Percentiles rank a stretch among this genome's conserved stretches.
These are phyloP conservation scores for Eustalomyia histrio DNA, from an alignment of 2,888 invertebrate species.

Conservation along the genomic window DNA sequence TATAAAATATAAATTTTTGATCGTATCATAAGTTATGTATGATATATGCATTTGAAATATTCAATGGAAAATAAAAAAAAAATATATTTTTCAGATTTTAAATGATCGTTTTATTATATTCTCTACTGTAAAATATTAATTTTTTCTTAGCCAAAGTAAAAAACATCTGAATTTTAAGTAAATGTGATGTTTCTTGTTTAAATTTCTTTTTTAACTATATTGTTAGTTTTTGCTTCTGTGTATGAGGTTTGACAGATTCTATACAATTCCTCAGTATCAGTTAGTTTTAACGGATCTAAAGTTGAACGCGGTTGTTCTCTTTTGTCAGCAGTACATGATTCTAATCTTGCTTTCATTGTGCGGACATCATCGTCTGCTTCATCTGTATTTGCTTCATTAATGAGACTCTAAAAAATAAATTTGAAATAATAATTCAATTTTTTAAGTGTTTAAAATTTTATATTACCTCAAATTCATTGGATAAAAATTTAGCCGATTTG, in stretches of 20 bases:
- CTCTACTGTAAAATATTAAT: not conserved
- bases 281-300: conserved; percentile 64
- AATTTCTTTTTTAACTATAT: not conserved
- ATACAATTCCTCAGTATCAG: not conserved
- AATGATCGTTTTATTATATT: not conserved
- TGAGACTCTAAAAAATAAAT: conserved; percentile 68
- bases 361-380: conserved; percentile 67
- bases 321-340: not conserved
- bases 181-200: too few relatives aligned
- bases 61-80: not conserved
- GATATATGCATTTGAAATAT: not conserved
- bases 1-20: not conserved
- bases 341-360: conserved; percentile 66
- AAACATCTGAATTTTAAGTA: too few relatives aligned
- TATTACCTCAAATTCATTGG: conserved; percentile 73
- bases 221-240: not conserved
- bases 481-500: conserved; percentile 70
- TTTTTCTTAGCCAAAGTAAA: too few relatives aligned
- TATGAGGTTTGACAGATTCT: not conserved
- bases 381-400: conserved; percentile 72
- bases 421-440: too few relatives aligned
- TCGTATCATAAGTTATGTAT: not conserved
- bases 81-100: not conserved
- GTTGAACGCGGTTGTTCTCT: conserved; percentile 8
- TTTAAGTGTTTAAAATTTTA: not conserved